A percentile compares a stretch with the other conserved stretches of the same genome.
These are phyloP conservation scores for Neolamprologus sp. DNA, from an alignment of 2,113 vertebrate species.

Conservation along the genomic window DNA sequence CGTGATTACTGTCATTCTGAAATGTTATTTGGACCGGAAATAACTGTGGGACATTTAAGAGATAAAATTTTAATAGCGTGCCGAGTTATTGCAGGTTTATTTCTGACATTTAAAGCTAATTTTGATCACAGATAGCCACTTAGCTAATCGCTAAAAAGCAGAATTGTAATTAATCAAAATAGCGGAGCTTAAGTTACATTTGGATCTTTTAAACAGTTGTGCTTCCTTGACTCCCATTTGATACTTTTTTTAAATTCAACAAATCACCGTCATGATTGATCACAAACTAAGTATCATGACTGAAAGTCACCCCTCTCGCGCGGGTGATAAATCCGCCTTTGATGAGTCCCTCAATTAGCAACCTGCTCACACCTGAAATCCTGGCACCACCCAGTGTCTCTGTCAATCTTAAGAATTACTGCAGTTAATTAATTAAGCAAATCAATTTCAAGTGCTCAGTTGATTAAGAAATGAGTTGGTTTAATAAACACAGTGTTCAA, in stretches of 20 bases:
- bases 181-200: neutral
- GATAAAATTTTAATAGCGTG: constrained; percentile 3
- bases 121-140: neutral
- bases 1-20: constrained; percentile 26
- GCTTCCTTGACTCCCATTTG: neutral
- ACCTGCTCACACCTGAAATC: constrained; percentile 37
- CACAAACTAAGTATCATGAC: constrained; percentile 1
- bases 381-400: constrained; percentile 26
- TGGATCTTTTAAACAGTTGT: neutral
- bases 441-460: constrained; percentile 51
- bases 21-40: constrained; percentile 5
- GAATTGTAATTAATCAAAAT: neutral
- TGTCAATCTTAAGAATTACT: constrained; percentile 35
- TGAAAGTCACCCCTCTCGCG: constrained; percentile 26
- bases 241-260: neutral
- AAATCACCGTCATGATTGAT: neutral
- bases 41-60: neutral
- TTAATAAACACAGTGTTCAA: constrained; percentile 23
- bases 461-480: constrained; percentile 43
- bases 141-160: neutral
- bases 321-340: constrained; percentile 8
- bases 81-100: neutral
- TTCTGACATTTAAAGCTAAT: constrained; percentile 21
- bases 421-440: constrained; percentile 53
- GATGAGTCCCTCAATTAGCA: constrained; percentile 29